Base-by-base conservation (phyloP, 2,797 vertebrate genomes). In the Sebastes matsubarae region DNA sequence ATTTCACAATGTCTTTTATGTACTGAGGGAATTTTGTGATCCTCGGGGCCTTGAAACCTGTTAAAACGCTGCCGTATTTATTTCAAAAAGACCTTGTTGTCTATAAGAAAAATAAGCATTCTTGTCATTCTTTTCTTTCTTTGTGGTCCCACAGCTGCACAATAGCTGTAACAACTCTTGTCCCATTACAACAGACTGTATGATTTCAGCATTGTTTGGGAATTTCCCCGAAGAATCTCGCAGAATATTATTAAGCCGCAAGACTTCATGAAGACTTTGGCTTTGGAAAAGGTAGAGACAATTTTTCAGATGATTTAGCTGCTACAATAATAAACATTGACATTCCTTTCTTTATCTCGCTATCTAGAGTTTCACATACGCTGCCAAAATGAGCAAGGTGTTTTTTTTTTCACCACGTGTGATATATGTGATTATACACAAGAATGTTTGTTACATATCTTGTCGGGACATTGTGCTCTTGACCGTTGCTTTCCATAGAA, bases 241-340 rank as follows among this genome's bases (percentile, higher is more conserved):
- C 76, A 88, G 87, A 89, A 88, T 89, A 89, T 90, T 88, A 91
- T 91, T 84, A 92, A 82, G 83, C 85, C 81, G 81, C 81, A 84
- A 72, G 79, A 83, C 90, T 85, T 81, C 80, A 88, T 80, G 68
- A 86, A 83, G 82, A 61, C 69, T 82, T 84, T 89, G 91, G 90
- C 85, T 85, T 72, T 79, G 81, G 88, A 89, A 86, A 66, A 86
- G 67, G 88, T 92, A 88, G 87, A 95, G 79, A 83, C 86, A 80
- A 78, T 91, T 93, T 92, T 91, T 89, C 82, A 89, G 85, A 92
- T 89, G 91, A 94, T 92, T 93, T 92, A 92, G 90, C 87, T 87
- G 92, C 91, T 94, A 83, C 77, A 94, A 94, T 89, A 94, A 94
- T 86, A 95, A 95, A 95, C 94, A 95, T 76, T 86, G 87, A 77